Evolutionary conservation across 2,888 invertebrate genomes (phyloP).

Genomic region (Cataglyphis cursor): DNA sequence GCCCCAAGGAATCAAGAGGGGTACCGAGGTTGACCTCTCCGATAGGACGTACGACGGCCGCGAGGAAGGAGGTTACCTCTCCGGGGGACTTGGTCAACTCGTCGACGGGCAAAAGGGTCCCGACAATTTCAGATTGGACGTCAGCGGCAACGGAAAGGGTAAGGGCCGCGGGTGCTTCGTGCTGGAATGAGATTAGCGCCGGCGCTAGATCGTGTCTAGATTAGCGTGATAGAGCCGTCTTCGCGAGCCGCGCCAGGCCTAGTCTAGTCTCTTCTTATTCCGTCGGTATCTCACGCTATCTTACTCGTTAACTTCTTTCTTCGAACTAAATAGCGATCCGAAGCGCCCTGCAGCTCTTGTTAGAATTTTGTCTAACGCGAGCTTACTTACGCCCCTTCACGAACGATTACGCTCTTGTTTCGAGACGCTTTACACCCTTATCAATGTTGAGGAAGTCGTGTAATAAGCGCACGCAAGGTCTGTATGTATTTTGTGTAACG

Average conservation of each 20-base stretch:
- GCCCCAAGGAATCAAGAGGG: constrained; percentile 91
- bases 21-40: constrained; percentile 92
- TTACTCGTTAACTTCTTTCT: constrained; percentile 51
- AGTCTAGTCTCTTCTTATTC: constrained; percentile 17
- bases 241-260: constrained; percentile 23
- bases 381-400: constrained; percentile 11
- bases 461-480: constrained; percentile 9
- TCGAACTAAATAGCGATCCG: constrained; percentile 27
- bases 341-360: neutral
- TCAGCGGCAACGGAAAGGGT: constrained; percentile 91
- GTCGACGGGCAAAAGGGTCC: constrained; percentile 92
- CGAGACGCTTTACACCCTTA: constrained; percentile 26
- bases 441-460: constrained; percentile 9
- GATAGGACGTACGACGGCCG: constrained; percentile 94
- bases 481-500: constrained; percentile 23
- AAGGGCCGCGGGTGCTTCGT: constrained; percentile 79
- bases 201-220: constrained; percentile 74
- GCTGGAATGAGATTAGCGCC: constrained; percentile 72
- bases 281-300: constrained; percentile 52
- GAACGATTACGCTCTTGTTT: constrained; percentile 43
- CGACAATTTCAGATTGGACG: constrained; percentile 91
- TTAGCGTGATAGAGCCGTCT: constrained; percentile 73
- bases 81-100: constrained; percentile 93
- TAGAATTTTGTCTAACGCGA: constrained; percentile 34
- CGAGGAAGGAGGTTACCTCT: constrained; percentile 89